Conservation (phyloP, 2,888 invertebrate genomes). For the Trachelus troglodyta region DNA sequence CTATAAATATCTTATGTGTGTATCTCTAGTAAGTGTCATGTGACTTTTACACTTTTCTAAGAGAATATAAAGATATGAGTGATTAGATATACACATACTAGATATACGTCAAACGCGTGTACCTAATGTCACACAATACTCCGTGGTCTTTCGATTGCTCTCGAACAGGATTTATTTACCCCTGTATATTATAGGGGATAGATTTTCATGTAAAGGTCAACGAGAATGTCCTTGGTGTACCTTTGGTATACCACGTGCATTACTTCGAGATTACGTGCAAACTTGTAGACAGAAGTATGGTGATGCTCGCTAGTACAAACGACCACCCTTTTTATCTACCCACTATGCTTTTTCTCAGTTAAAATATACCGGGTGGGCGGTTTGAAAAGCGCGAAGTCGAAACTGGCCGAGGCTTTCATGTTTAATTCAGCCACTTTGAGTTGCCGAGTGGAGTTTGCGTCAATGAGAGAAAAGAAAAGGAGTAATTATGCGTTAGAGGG, state of each 20-base stretch:
- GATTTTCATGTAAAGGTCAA: background rate
- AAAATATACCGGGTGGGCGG: background rate
- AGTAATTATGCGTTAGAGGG: background rate
- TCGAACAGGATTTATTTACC: background rate
- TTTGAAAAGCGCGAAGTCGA: background rate
- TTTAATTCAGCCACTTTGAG: background rate
- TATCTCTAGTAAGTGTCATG: background rate
- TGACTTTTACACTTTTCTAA: background rate
- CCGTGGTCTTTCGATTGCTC: background rate
- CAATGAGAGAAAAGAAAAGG: background rate
- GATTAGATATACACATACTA: no score
- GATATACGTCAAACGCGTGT: no score
- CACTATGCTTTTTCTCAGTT: background rate
- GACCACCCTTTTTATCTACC: background rate
- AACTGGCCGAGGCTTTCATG: background rate
- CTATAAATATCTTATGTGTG: background rate
- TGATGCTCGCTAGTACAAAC: background rate
- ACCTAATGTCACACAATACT: background rate
- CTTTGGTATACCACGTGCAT: background rate
- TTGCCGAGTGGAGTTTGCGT: background rate
- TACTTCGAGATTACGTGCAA: background rate
- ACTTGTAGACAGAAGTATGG: background rate
- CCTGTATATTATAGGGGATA: background rate
- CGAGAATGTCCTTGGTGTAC: background rate
- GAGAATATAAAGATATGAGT: background rate